phyloP scores from a whole-genome alignment of 1,140 invertebrate species.

The Adoxophyes honmai region DNA sequence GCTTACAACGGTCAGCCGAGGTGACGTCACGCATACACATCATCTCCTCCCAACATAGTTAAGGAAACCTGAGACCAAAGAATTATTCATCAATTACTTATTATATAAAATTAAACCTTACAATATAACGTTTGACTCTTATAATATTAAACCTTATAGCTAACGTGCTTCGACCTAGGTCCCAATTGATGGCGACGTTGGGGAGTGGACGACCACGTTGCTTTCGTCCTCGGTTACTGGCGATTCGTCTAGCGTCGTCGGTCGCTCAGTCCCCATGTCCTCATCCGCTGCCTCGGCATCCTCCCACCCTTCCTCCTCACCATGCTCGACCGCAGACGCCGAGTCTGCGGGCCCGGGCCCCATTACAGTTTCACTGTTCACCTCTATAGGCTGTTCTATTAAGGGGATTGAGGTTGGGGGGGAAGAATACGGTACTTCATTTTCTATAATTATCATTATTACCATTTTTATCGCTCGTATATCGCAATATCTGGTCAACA shows the following conservation, averaged over 20 bases:
- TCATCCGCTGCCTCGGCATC: not conserved
- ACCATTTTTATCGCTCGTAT: not conserved
- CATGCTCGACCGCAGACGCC: not conserved
- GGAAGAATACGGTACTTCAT: not conserved
- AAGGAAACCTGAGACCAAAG: too few relatives aligned
- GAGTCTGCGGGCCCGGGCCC: too few relatives aligned
- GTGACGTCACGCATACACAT: too few relatives aligned
- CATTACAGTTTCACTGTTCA: too few relatives aligned
- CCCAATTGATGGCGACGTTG: not conserved
- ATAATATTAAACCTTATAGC: not conserved
- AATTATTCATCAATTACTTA: too few relatives aligned
- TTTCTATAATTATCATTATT: not conserved
- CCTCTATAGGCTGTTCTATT: too few relatives aligned
- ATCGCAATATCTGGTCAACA: not conserved
- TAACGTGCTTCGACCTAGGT: not conserved
- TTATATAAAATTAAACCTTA: too few relatives aligned
- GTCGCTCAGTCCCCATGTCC: not conserved
- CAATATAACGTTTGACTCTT: too few relatives aligned
- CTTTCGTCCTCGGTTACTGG: not conserved
- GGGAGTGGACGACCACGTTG: not conserved
- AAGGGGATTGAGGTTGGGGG: too few relatives aligned
- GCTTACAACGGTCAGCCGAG: too few relatives aligned
- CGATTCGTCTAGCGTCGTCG: not conserved
- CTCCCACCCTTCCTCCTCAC: not conserved
- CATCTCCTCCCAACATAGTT: too few relatives aligned